Evolutionary conservation across 2,888 invertebrate genomes (phyloP), one percentile per base, ranked within the genome.

Genomic region (Petrolisthes manimaculis): DNA sequence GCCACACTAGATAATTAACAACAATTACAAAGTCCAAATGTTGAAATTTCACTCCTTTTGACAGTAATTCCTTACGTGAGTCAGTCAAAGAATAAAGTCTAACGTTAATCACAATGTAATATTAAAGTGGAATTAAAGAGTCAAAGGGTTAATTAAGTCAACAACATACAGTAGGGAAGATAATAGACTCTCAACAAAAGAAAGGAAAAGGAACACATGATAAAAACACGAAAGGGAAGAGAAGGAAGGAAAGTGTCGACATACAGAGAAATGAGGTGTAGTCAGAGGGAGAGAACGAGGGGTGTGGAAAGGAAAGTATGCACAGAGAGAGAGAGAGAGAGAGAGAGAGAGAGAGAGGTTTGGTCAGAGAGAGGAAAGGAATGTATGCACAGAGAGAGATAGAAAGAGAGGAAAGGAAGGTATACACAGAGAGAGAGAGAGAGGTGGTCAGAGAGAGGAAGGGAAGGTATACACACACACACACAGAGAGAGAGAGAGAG

Each of bases 341-440:
- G 12, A n/a, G 51, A 9, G 21, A 18, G 24, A 55, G 51, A 4
- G 24, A 24, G n/a, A 21, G n/a, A 21, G 18, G 81, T 21, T n/a
- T 12, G 81, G 21, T 51, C 53, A 54, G 21, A n/a, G 51, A 54
- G 54, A 8, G 74, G 74, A 54, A 74, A 55, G 54, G 69, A 61
- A 21, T 53, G 24, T 18, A 37, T 53, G 69, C 6, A 21, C 24
- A 21, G 54, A 53, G 80, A 21, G 75, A 55, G 54, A 55, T 74
- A 21, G 71, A 54, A 55, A 51, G 83, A 51, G 71, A 71, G 83
- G 83, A 69, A 71, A 69, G 83, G n/a, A 12, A 80, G 54, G 55
- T 8, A 55, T 4, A 80, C 8, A 79, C n/a, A 69, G 83, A 69
- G 83, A 51, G 74, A 71, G 74, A 85, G 79, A 56, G 51, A 83